A percentile compares a stretch with the other conserved stretches of the same genome.
These are phyloP conservation scores for Euproctis similis DNA, from an alignment of 2,888 invertebrate species.

Conservation along the genomic window DNA sequence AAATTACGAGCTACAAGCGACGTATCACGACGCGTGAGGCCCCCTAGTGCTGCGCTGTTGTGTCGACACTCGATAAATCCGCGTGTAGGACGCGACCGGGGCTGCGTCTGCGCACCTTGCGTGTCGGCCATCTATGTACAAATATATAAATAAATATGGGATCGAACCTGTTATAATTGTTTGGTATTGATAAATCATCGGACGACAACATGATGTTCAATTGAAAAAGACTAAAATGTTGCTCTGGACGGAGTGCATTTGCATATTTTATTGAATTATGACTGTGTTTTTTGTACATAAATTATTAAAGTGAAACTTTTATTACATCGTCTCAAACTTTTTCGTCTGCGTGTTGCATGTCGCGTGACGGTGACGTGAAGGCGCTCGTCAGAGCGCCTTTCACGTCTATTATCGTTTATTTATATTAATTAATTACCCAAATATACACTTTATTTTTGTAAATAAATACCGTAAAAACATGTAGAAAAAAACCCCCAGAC, in stretches of 20 bases:
- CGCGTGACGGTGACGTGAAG: no score
- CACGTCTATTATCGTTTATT: no score
- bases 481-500: no score
- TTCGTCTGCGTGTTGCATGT: no score
- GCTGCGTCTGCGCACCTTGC: slow-evolving; percentile 12
- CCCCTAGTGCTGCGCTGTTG: slow-evolving; percentile 68
- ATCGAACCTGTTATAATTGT: slow-evolving; percentile 32
- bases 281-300: no score
- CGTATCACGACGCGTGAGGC: slow-evolving; percentile 69
- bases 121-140: slow-evolving; percentile 30
- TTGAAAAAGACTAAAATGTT: slow-evolving; percentile 25
- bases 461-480: no score
- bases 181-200: slow-evolving; percentile 35
- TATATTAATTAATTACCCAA: no score
- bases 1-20: slow-evolving; percentile 71
- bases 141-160: no score
- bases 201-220: slow-evolving; percentile 14
- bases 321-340: no score
- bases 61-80: slow-evolving; percentile 68
- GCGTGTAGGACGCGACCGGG: slow-evolving; percentile 17
- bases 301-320: no score
- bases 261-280: slow-evolving; percentile 8
- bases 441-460: no score
- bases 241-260: slow-evolving; percentile 5
- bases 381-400: no score